phyloP scores from a whole-genome alignment of 2,113 vertebrate species.

The Pedetes capensis region DNA sequence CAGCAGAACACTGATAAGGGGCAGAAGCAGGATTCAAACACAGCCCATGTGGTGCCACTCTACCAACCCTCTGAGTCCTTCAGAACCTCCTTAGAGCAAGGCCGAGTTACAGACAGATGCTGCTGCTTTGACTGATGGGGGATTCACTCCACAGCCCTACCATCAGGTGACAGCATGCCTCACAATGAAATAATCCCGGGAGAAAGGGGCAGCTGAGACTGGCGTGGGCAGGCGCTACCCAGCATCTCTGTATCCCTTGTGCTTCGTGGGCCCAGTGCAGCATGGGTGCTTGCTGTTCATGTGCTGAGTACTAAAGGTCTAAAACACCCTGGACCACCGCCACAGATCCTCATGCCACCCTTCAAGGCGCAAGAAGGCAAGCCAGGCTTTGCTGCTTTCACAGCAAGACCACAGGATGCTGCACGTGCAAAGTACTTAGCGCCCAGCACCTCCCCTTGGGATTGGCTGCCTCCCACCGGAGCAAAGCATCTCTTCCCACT shows the following conservation, averaged over 20 bases:
- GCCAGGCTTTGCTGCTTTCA: background rate
- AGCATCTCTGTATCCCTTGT: background rate
- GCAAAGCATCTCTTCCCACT: background rate
- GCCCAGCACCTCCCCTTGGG: background rate
- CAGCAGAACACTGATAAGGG: too few relatives aligned
- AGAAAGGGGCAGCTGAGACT: background rate
- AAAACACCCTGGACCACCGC: background rate
- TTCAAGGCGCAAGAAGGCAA: background rate
- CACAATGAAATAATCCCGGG: background rate
- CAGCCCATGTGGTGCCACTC: too few relatives aligned
- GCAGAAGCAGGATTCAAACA: too few relatives aligned
- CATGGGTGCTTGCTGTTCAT: background rate
- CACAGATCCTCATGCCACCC: background rate
- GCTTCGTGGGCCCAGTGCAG: background rate
- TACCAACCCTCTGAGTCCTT: background rate
- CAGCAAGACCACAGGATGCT: background rate
- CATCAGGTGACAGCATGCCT: background rate
- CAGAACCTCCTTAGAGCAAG: too few relatives aligned
- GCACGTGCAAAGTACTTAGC: background rate
- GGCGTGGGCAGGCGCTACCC: background rate
- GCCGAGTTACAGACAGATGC: too few relatives aligned
- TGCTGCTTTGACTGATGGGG: too few relatives aligned
- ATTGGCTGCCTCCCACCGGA: background rate
- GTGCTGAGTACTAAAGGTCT: background rate
- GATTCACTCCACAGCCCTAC: too few relatives aligned